Base-by-base conservation (phyloP, 1,140 invertebrate genomes). In the Cyclina sinensis region DNA sequence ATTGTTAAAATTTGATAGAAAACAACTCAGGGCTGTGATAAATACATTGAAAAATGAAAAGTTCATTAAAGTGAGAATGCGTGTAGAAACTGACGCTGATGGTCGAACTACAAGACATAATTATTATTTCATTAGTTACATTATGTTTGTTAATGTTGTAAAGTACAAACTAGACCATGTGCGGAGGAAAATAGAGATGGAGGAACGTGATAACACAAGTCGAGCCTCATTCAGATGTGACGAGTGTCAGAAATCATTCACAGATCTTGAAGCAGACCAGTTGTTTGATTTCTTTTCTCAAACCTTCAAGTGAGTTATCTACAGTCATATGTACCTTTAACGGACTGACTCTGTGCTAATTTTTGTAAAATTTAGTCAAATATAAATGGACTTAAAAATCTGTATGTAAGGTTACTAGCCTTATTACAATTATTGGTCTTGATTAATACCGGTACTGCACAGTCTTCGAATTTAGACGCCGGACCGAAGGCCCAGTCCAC, bases 41-140 rank as follows among this genome's bases (percentile, higher is more conserved):
- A 97, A 98, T 12, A 97, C 97, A 0, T 94, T 99, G 65, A 97
- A 97, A 94, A 98, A 97, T 95, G 99, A 99, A 94, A 99, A 99
- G 96, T 98, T 99, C 95, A 97, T 99, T 90, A 98, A 99, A 97
- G 97, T 91, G n/a, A 89, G 98, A 91, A 96, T 99, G 86, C 97
- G 98, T 59, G 98, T 99, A 97, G 98, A 99, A 96, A 99, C 98
- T 78, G 98, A 98, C 57, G 96, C 97, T 3, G 98, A 99, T 96
- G 98, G 98, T n/a, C 99, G 99, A 96, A 98, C 98, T 27, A 98
- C 98, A 93, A 98, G 98, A 97, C 98, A 99, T 12, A 99, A 99
- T 95, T 99, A 99, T 96, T 99, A 99, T 95, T 99, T 99, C 93
- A 99, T 99, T 89, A 99, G 99, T 96, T 99, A 99, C 95, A 99